Conservation (phyloP, 2,113 vertebrate species). For the Cavia porcellus region DNA sequence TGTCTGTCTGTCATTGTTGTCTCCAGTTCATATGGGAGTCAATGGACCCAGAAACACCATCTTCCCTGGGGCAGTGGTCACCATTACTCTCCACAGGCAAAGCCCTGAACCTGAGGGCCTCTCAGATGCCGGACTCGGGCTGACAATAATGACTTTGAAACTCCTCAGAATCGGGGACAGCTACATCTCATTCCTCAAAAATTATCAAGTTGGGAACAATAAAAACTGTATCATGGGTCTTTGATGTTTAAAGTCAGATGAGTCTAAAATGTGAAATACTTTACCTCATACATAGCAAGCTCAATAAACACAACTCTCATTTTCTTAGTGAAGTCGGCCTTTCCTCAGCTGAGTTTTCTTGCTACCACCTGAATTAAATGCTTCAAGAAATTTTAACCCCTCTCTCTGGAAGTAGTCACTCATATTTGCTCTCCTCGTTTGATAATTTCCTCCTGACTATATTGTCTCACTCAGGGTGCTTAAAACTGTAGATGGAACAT, state of each 20-base stretch:
- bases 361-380: fast-evolving
- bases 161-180: neutral
- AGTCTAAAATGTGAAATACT: neutral
- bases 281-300: neutral
- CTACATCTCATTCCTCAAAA: neutral
- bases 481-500: neutral
- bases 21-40: neutral
- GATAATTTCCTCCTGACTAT: neutral
- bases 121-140: neutral
- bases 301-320: neutral
- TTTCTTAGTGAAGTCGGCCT: neutral
- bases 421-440: neutral
- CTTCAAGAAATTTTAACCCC: neutral
- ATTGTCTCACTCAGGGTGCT: neutral
- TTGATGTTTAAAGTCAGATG: neutral
- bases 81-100: neutral
- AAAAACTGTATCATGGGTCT: neutral
- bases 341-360: neutral
- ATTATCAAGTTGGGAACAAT: neutral
- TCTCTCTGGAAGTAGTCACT: neutral
- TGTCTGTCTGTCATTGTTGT: neutral
- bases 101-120: neutral
- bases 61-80: neutral
- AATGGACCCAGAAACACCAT: neutral
- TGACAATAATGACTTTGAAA: neutral